phyloP scores from a whole-genome alignment of 2,888 invertebrate species.

The Agrotis puta region DNA sequence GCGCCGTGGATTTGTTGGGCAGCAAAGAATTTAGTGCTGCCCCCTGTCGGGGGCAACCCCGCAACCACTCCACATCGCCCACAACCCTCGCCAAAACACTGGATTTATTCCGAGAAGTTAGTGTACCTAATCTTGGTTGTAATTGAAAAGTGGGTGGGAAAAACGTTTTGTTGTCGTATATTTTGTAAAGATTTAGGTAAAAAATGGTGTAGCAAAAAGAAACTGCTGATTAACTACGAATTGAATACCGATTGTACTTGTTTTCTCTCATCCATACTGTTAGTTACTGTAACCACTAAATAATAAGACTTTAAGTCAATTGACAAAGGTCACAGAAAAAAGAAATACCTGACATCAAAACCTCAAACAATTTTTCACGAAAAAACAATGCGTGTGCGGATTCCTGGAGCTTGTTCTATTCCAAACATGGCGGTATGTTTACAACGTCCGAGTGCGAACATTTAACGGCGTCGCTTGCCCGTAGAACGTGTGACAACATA shows the following conservation, averaged over 20 bases:
- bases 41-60: conserved; percentile 75
- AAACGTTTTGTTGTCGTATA: not conserved
- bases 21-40: conserved; percentile 81
- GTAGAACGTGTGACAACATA: conserved; percentile 75
- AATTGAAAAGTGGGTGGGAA: conserved; percentile 37
- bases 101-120: conserved; percentile 39
- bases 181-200: not conserved
- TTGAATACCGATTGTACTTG: not conserved
- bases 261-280: not conserved
- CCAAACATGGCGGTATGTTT: conserved; percentile 80
- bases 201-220: too few relatives aligned
- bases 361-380: conserved; percentile 27
- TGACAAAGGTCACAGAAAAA: not conserved
- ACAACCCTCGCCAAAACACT: conserved; percentile 42
- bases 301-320: not conserved
- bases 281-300: not conserved
- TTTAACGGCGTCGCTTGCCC: conserved; percentile 76
- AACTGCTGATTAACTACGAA: too few relatives aligned
- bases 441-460: conserved; percentile 80
- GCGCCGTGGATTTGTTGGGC: conserved; percentile 81
- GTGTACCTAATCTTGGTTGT: conserved; percentile 6
- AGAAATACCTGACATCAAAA: conserved; percentile 23
- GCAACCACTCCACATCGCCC: conserved; percentile 52
- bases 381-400: conserved; percentile 37
- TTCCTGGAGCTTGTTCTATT: conserved; percentile 67